phyloP scores from a whole-genome alignment of 2,797 vertebrate species.

The Rhincodon typus region DNA sequence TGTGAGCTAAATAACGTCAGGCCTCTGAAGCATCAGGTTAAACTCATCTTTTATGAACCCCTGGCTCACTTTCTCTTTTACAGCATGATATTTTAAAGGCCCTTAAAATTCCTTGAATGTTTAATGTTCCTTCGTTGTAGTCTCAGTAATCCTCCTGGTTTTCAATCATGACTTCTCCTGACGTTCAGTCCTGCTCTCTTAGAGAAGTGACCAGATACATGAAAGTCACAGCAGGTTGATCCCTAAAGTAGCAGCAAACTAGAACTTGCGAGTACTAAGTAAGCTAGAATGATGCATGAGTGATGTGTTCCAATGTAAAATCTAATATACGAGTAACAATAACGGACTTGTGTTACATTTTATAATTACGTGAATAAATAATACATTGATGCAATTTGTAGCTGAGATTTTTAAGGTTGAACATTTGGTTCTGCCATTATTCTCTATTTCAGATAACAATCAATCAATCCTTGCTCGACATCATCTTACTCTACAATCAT shows the following conservation, averaged over 20 bases:
- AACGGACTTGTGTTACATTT: background rate
- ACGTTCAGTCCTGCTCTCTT: background rate
- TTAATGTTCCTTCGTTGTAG: background rate
- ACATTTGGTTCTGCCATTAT: background rate
- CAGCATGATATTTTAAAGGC: background rate
- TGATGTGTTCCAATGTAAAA: background rate
- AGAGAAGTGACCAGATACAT: background rate
- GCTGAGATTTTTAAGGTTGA: constrained; percentile 3
- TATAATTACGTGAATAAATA: background rate
- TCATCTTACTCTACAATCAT: background rate
- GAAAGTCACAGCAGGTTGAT: background rate
- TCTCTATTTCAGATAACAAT: background rate
- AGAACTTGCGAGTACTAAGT: background rate
- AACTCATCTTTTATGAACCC: background rate
- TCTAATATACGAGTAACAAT: background rate
- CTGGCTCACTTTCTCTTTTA: background rate
- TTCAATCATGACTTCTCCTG: background rate
- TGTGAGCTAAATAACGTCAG: background rate
- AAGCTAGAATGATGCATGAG: background rate
- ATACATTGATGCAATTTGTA: background rate
- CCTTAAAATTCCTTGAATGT: background rate
- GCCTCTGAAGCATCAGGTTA: background rate
- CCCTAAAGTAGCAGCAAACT: background rate
- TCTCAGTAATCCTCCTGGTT: background rate
- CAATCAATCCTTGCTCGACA: background rate